A percentile compares a stretch with the other conserved stretches of the same genome.
Evolutionary conservation across 2,888 invertebrate genomes (phyloP).

Genomic region (Drosophila atripex): DNA sequence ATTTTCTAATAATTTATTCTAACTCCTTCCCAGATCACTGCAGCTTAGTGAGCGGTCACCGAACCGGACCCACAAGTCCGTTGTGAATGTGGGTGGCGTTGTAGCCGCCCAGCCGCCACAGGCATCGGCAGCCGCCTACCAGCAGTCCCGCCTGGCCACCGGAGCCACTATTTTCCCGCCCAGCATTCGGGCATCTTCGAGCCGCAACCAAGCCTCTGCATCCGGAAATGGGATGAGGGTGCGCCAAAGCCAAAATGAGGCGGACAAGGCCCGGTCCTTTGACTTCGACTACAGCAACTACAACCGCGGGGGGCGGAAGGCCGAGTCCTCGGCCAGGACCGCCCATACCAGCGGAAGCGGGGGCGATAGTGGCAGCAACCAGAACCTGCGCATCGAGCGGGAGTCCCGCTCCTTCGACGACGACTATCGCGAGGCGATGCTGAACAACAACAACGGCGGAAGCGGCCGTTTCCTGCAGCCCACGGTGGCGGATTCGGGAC

Average conservation of each 20-base stretch:
- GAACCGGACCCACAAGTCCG: constrained; percentile 82
- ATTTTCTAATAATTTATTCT: too few relatives aligned
- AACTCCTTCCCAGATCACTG: constrained; percentile 83
- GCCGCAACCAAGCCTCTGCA: constrained; percentile 39
- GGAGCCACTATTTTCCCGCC: constrained; percentile 70
- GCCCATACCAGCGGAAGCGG: constrained; percentile 48
- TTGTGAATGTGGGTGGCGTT: constrained; percentile 75
- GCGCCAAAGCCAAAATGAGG: constrained; percentile 75
- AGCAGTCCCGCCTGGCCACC: constrained; percentile 52
- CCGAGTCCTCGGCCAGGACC: constrained; percentile 18
- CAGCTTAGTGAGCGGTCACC: constrained; percentile 87
- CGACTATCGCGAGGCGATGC: constrained; percentile 80
- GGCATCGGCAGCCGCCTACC: constrained; percentile 42
- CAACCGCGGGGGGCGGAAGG: constrained; percentile 46
- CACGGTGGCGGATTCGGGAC: constrained; percentile 24
- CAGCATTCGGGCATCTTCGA: constrained; percentile 69
- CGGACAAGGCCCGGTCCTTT: constrained; percentile 83
- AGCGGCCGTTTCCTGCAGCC: constrained; percentile 72
- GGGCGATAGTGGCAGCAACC: constrained; percentile 71
- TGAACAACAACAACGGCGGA: constrained; percentile 72
- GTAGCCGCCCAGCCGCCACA: constrained; percentile 43
- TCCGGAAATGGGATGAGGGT: constrained; percentile 41
- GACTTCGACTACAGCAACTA: constrained; percentile 83
- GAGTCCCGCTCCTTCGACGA: constrained; percentile 84
- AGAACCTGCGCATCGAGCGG: constrained; percentile 80